Conservation (phyloP, 1,140 invertebrate species). For the Drosophila orena region DNA sequence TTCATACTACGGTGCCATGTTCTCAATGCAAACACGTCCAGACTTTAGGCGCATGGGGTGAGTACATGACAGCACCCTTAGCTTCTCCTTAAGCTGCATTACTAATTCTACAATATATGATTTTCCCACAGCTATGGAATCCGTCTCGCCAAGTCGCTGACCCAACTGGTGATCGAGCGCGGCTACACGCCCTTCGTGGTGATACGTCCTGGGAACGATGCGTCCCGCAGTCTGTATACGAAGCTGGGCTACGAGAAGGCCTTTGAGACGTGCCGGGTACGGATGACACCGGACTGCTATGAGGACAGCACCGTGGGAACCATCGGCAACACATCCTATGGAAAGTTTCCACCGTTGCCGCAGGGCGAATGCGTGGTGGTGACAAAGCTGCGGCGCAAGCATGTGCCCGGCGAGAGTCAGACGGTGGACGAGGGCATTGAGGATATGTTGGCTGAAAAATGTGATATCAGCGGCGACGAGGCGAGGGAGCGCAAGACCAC, state of each 20-base stretch:
- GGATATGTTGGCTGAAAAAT: conserved; percentile 85
- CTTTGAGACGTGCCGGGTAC: conserved; percentile 91
- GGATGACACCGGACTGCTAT: conserved; percentile 87
- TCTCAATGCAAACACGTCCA: conserved; percentile 94
- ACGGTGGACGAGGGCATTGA: conserved; percentile 80
- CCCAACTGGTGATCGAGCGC: conserved; percentile 89
- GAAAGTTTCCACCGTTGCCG: conserved; percentile 73
- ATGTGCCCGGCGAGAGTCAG: conserved; percentile 70
- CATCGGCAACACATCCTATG: conserved; percentile 69
- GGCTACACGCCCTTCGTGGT: conserved; percentile 93
- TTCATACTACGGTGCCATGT: conserved; percentile 95
- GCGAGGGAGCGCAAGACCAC: conserved; percentile 77
- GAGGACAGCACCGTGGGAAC: conserved; percentile 73
- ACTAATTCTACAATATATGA: neutral
- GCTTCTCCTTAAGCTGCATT: too few relatives aligned
- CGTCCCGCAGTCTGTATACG: conserved; percentile 91
- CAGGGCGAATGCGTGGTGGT: conserved; percentile 64
- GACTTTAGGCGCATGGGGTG: conserved; percentile 92
- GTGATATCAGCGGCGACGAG: conserved; percentile 84
- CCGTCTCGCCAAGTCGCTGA: conserved; percentile 88
- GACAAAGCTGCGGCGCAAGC: conserved; percentile 46
- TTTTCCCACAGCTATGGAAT: conserved; percentile 86
- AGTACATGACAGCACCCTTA: conserved; percentile 23
- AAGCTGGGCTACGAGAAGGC: conserved; percentile 92
- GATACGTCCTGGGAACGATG: conserved; percentile 93